A percentile compares a stretch with the other conserved stretches of the same genome.
Evolutionary conservation across 2,797 vertebrate genomes (phyloP).

Genomic region (Esox masquinongy): DNA sequence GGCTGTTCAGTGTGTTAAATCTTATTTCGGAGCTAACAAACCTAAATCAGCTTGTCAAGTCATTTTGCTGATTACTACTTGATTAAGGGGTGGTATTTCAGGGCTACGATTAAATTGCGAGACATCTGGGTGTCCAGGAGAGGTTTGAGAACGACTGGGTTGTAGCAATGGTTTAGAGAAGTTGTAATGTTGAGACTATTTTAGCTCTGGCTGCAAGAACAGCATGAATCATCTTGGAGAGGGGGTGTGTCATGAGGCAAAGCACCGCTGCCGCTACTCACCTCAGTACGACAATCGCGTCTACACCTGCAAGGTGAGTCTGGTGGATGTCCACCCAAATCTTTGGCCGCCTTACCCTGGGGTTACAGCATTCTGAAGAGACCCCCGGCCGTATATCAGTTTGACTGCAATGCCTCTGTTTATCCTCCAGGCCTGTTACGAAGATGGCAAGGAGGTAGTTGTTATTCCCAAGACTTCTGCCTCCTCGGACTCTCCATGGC

Average conservation of each 20-base stretch:
- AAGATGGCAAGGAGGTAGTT: constrained; percentile 93
- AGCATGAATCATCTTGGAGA: constrained; percentile 97
- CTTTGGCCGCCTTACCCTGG: not conserved
- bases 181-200: not conserved
- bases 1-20: too few species aligned
- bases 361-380: not conserved
- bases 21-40: too few species aligned
- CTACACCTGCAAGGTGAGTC: constrained; percentile 94
- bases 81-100: too few species aligned
- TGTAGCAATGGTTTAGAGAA: not conserved
- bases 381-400: constrained; percentile 10
- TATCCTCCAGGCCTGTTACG: constrained; percentile 89
- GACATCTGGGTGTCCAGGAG: too few species aligned
- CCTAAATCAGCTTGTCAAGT: too few species aligned
- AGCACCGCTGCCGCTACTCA: constrained; percentile 92
- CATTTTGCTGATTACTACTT: too few species aligned
- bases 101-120: too few species aligned
- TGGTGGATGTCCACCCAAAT: not conserved
- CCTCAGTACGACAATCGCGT: constrained; percentile 95
- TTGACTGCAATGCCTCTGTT: constrained; percentile 13
- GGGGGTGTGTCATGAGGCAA: constrained; percentile 87
- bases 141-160: not conserved
- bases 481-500: constrained; percentile 97
- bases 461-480: constrained; percentile 98
- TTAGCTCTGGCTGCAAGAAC: constrained; percentile 93